Conservation (phyloP, 2,797 vertebrate genomes). For the Micropoecilia bifurca region DNA sequence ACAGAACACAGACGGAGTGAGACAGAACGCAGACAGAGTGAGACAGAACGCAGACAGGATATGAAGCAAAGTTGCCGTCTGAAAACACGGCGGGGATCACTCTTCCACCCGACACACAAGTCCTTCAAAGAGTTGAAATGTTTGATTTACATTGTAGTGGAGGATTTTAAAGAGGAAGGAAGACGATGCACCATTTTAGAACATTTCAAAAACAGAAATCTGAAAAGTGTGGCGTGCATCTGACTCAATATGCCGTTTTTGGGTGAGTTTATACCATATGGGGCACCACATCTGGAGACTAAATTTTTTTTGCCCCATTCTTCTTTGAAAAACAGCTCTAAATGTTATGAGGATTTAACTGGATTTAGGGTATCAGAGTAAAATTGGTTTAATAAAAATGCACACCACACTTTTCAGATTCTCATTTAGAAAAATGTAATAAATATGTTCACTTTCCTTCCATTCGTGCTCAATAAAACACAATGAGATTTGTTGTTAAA, state of each 20-base stretch:
- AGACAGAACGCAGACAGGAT: too few relatives aligned
- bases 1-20: too few relatives aligned
- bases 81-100: neutral
- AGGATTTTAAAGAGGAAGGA: neutral
- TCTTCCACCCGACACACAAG: too few relatives aligned
- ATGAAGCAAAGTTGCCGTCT: neutral
- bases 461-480: neutral
- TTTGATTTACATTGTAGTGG: neutral
- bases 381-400: neutral
- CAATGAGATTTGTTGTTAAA: neutral
- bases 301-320: neutral
- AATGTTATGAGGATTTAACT: neutral
- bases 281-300: neutral
- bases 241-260: neutral
- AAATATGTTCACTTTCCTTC: neutral
- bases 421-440: neutral
- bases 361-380: neutral
- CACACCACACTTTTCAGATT: neutral
- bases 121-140: neutral
- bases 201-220: neutral
- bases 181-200: neutral
- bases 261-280: neutral
- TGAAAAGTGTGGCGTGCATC: too few relatives aligned
- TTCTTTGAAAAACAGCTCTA: neutral
- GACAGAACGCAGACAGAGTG: too few relatives aligned